Conservation (phyloP, 2,797 vertebrate genomes). For the Aulostomus chinensis region DNA sequence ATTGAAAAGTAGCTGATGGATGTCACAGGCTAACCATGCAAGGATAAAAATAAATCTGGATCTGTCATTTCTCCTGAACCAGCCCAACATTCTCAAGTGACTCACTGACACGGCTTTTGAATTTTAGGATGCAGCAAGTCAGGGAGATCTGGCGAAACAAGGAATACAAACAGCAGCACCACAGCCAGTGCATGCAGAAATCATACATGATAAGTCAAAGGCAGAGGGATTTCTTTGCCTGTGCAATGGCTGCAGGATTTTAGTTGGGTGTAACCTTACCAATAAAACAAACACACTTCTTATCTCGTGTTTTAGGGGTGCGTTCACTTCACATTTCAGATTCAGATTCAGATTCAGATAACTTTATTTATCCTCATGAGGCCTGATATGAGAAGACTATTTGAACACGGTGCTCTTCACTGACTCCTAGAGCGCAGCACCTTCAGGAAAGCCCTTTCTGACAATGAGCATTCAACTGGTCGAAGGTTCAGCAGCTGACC, state of each 20-base stretch:
- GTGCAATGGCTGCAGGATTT: background rate
- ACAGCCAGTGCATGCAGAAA: background rate
- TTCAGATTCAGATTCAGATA: no score
- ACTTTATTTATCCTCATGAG: no score
- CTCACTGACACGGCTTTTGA: no score
- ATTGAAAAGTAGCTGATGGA: slow-evolving; percentile 9
- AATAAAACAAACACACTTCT: slow-evolving; percentile 32
- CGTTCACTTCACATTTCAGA: slow-evolving; percentile 7
- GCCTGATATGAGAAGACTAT: no score
- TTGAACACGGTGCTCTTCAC: no score
- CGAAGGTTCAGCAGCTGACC: background rate
- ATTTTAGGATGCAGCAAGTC: background rate
- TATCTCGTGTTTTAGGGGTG: slow-evolving; percentile 38
- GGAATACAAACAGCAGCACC: background rate
- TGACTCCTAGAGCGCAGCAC: no score
- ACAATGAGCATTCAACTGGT: no score
- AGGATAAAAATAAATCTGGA: background rate
- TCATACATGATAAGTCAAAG: background rate
- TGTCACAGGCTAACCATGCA: background rate
- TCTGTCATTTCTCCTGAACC: background rate
- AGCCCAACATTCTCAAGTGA: no score
- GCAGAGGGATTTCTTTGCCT: background rate
- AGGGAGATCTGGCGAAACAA: no score
- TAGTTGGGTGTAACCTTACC: slow-evolving; percentile 13
- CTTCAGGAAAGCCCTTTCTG: no score